Evolutionary conservation across 2,888 invertebrate genomes (phyloP).

Genomic region (Thecocarcelia acutangulata): DNA sequence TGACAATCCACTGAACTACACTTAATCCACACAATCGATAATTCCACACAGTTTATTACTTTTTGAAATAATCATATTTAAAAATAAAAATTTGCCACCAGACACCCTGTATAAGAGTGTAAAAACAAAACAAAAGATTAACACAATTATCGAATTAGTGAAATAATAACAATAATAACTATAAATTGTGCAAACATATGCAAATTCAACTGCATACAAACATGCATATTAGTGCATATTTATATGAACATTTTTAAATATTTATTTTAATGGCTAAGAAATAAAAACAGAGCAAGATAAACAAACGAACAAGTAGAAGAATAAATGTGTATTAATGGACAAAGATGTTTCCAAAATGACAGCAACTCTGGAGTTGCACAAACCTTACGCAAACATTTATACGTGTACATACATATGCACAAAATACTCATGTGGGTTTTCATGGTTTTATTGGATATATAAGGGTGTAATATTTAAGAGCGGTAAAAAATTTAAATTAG

Average conservation of each 20-base stretch:
- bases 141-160: constrained; percentile 62
- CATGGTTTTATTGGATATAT: no score
- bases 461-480: no score
- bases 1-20: no score
- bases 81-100: no score
- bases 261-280: background rate
- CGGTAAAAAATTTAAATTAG: no score
- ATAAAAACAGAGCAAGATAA: background rate
- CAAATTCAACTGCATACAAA: constrained; percentile 9
- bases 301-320: background rate
- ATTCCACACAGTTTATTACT: no score
- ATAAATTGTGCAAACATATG: constrained; percentile 41
- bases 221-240: background rate
- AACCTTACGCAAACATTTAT: background rate
- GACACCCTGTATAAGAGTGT: constrained; percentile 38
- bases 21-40: no score
- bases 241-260: background rate
- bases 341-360: constrained; percentile 27
- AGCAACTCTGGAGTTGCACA: background rate
- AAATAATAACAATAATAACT: constrained; percentile 33
- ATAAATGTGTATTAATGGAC: constrained; percentile 26
- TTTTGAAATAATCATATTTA: no score
- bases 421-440: no score
- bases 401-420: background rate
- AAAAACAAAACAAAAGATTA: constrained; percentile 62